Conservation (phyloP, 2,797 vertebrate species). For the Astyanax mexicanus region DNA sequence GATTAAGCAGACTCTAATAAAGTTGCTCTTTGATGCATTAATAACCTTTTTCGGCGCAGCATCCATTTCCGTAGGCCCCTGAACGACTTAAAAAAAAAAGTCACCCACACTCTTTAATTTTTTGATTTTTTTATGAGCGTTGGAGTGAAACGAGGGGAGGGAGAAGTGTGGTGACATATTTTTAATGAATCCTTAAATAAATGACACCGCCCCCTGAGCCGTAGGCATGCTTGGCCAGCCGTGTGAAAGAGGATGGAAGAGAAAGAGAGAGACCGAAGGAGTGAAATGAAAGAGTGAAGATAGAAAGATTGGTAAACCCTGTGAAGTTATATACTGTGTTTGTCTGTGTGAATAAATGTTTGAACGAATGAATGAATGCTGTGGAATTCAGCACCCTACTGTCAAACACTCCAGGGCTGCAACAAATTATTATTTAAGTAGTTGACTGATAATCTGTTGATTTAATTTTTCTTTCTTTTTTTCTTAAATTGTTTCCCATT, state of each 20-base stretch:
- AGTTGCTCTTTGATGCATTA: constrained; percentile 76
- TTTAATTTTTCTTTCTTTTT: too few species aligned
- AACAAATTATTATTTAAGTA: too few species aligned
- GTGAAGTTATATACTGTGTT: not conserved
- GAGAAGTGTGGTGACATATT: constrained; percentile 76
- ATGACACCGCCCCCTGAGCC: constrained; percentile 74
- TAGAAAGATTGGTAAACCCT: not conserved
- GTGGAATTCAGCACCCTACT: not conserved
- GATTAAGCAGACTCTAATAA: constrained; percentile 73
- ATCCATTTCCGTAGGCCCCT: constrained; percentile 8
- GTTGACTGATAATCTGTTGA: too few species aligned
- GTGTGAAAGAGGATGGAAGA: constrained; percentile 3
- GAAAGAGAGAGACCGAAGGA: not conserved
- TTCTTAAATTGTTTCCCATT: too few species aligned
- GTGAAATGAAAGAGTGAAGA: not conserved
- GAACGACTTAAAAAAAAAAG: not conserved
- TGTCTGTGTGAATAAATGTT: not conserved
- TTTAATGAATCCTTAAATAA: constrained; percentile 81
- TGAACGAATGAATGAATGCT: not conserved
- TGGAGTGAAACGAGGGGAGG: constrained; percentile 67
- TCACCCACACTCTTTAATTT: constrained; percentile 59
- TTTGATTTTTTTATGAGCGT: constrained; percentile 74
- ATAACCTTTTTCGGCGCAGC: constrained; percentile 65
- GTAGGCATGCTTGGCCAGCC: constrained; percentile 60
- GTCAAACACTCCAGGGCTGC: too few species aligned